phyloP scores from a whole-genome alignment of 2,113 vertebrate genomes.

The Pluvialis apricaria region DNA sequence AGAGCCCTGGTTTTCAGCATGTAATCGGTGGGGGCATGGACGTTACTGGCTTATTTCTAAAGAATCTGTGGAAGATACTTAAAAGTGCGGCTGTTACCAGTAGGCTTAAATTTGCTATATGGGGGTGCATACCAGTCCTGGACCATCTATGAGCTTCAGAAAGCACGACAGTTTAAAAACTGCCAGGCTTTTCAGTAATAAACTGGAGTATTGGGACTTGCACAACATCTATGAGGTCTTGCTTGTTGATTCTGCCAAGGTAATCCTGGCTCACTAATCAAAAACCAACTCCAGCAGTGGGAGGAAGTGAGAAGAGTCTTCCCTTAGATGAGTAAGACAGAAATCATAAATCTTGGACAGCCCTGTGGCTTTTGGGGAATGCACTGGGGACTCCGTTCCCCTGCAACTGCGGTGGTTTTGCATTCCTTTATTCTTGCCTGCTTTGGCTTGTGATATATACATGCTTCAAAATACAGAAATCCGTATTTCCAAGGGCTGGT shows the following conservation, averaged over 20 bases:
- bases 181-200: conserved; percentile 17
- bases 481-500: not conserved
- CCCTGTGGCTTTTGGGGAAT: not conserved
- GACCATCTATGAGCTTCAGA: not conserved
- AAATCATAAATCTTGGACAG: not conserved
- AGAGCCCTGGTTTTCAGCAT: not conserved
- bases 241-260: conserved; percentile 37
- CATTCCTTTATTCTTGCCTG: not conserved
- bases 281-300: not conserved
- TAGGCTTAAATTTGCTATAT: not conserved
- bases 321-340: conserved; percentile 3
- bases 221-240: not conserved
- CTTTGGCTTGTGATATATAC: not conserved
- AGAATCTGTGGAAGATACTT: not conserved
- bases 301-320: conserved; percentile 31
- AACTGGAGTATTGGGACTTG: not conserved
- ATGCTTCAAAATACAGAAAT: not conserved
- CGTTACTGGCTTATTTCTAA: not conserved
- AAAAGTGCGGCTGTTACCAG: not conserved
- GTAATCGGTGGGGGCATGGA: not conserved
- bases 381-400: not conserved
- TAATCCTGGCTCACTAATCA: conserved; percentile 2
- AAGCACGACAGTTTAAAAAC: not conserved
- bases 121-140: not conserved
- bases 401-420: not conserved